A percentile compares a stretch with the other conserved stretches of the same genome.
Conservation (phyloP, 2,888 invertebrate genomes). For the Phasia obesa region DNA sequence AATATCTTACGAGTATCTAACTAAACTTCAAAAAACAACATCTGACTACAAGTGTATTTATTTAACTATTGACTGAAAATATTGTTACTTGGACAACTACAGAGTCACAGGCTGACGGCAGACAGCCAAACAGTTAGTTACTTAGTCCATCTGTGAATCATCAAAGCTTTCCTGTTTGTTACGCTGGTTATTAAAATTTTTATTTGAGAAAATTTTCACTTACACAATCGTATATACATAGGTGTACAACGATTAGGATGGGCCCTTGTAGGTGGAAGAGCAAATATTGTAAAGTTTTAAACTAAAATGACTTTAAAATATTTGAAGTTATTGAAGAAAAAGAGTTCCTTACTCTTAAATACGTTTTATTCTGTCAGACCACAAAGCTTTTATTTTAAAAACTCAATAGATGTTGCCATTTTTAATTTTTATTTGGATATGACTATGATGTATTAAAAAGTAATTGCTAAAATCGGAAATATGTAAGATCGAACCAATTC, state of each 20-base stretch:
- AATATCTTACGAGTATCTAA: not conserved
- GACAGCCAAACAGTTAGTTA: not conserved
- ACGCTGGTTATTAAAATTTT: slow-evolving; percentile 10
- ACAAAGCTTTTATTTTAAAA: too few species aligned
- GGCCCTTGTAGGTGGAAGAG: too few species aligned
- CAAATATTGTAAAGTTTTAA: too few species aligned
- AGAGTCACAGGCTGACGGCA: not conserved
- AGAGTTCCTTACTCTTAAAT: too few species aligned
- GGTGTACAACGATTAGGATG: not conserved
- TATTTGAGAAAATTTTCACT: slow-evolving; percentile 12
- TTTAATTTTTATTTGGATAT: too few species aligned
- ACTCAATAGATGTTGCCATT: too few species aligned
- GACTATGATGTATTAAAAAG: too few species aligned
- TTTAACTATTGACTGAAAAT: slow-evolving; percentile 1
- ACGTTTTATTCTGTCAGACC: too few species aligned
- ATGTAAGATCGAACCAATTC: too few species aligned
- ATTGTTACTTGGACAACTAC: slow-evolving; percentile 13
- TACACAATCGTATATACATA: not conserved
- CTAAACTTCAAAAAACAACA: not conserved
- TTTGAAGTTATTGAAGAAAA: too few species aligned
- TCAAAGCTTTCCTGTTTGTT: slow-evolving; percentile 5
- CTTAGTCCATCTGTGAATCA: not conserved
- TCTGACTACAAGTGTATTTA: slow-evolving; percentile 15
- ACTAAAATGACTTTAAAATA: too few species aligned
- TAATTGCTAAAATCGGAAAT: too few species aligned